These are phyloP conservation scores for Microcebus murinus DNA, from an alignment of 2,113 vertebrate genomes.

Conservation along the genomic window DNA sequence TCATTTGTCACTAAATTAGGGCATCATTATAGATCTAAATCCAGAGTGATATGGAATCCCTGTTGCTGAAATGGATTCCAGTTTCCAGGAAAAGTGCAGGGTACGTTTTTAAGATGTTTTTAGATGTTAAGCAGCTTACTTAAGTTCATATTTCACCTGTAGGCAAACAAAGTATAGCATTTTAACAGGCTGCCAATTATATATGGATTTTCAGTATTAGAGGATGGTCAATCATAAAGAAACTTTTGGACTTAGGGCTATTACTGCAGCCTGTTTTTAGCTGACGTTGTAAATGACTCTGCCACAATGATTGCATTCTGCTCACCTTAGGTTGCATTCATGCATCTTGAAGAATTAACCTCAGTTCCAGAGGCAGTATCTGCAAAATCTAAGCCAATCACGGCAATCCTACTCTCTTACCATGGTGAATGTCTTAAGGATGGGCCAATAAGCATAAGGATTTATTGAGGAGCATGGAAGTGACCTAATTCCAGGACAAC, in stretches of 20 bases:
- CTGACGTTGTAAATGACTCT: not conserved
- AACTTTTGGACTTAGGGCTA: not conserved
- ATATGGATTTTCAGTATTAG: not conserved
- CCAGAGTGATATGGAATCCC: not conserved
- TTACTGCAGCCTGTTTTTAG: not conserved
- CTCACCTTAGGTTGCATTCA: not conserved
- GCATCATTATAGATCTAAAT: not conserved
- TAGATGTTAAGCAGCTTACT: not conserved
- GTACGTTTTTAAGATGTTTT: not conserved
- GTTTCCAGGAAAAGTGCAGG: not conserved
- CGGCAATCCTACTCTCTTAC: not conserved
- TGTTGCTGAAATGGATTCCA: not conserved
- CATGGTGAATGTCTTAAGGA: not conserved
- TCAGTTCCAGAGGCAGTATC: not conserved
- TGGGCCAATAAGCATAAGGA: not conserved
- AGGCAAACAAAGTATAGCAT: not conserved
- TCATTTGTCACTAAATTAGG: not conserved
- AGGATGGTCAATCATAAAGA: not conserved
- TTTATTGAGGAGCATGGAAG: not conserved
- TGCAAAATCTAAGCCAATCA: not conserved
- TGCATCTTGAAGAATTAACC: not conserved
- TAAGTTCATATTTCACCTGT: not conserved
- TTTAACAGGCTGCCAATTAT: not conserved
- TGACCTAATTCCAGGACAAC: not conserved
- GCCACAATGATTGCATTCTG: not conserved